phyloP scores from a whole-genome alignment of 2,888 invertebrate species.

The Drosophila leonis region DNA sequence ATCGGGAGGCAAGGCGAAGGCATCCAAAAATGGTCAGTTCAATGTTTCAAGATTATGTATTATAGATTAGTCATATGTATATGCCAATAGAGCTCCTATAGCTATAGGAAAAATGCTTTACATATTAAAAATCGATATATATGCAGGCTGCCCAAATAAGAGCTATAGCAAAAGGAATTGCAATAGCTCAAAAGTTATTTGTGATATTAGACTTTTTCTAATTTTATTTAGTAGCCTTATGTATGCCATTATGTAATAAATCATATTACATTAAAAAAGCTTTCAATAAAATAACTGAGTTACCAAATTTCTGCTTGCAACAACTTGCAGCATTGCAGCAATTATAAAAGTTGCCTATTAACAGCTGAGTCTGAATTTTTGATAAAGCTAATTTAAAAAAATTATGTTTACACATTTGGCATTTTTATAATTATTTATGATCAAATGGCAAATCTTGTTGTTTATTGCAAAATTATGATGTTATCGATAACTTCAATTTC shows the following conservation, averaged over 20 bases:
- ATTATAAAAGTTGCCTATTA: neutral
- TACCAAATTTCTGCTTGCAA: neutral
- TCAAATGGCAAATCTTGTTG: neutral
- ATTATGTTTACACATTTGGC: neutral
- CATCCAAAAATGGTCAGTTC: slow-evolving; percentile 57
- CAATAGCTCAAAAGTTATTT: too few relatives aligned
- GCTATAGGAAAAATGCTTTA: neutral
- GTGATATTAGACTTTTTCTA: neutral
- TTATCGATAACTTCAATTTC: neutral
- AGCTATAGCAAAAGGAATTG: neutral
- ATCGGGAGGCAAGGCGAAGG: slow-evolving; percentile 64
- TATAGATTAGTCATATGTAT: neutral
- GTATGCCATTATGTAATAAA: neutral
- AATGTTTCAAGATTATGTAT: neutral
- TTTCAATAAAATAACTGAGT: neutral
- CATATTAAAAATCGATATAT: neutral
- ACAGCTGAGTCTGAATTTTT: neutral
- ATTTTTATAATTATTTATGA: accelerated
- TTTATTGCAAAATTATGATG: neutral
- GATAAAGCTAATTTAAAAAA: neutral
- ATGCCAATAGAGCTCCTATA: neutral
- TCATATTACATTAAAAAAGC: neutral
- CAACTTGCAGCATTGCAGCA: neutral
- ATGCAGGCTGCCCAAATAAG: neutral
- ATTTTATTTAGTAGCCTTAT: neutral